Percentiles rank a stretch among this genome's conserved stretches.
phyloP scores from a whole-genome alignment of 2,888 invertebrate genomes.

The Brachypalpus laphriformis region DNA sequence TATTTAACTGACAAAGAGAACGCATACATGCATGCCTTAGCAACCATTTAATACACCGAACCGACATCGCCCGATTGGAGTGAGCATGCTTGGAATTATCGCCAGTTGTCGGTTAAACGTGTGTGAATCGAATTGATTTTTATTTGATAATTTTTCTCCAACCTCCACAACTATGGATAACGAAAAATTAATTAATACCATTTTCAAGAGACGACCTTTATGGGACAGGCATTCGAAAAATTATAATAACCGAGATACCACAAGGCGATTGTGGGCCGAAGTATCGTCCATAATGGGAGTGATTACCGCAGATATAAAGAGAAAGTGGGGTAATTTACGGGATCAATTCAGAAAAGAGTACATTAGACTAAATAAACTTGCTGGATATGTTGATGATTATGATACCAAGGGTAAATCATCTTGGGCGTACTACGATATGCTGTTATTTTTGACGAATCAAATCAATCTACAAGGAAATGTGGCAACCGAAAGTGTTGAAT shows the following conservation, averaged over 20 bases:
- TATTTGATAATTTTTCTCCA: background rate
- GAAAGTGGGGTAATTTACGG: background rate
- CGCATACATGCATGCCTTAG: no score
- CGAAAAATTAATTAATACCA: background rate
- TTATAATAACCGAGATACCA: background rate
- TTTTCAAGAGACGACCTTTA: background rate
- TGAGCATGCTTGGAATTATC: background rate
- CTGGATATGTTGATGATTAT: background rate
- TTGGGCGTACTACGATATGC: background rate
- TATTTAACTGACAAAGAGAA: no score
- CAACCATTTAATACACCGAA: no score
- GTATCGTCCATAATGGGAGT: background rate
- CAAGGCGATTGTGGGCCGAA: background rate
- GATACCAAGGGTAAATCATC: background rate
- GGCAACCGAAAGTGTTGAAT: no score
- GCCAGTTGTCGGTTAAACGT: background rate
- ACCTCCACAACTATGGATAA: background rate
- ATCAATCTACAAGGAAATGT: background rate
- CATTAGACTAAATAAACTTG: background rate
- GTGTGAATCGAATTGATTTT: background rate
- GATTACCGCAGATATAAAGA: background rate
- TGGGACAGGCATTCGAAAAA: background rate
- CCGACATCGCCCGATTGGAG: background rate
- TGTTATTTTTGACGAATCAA: background rate
- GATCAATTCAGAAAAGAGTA: background rate